Base-by-base conservation (phyloP, 2,797 vertebrate species). In the Silurus lanzhouensis region DNA sequence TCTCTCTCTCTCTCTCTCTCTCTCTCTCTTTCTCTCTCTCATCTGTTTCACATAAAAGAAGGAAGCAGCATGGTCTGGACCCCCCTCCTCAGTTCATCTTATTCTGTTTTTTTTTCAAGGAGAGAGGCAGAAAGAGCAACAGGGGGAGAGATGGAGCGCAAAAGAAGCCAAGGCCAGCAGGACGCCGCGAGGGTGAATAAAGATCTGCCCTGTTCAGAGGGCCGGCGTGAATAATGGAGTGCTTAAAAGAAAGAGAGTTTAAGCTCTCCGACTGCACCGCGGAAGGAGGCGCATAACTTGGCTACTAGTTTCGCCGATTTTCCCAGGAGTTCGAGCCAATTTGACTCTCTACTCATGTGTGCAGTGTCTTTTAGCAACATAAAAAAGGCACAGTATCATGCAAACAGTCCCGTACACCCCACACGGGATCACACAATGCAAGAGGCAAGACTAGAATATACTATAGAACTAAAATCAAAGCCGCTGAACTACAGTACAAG, bases 11-110 rank as follows among this genome's bases (percentile, higher is more conserved):
- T 75, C 58, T 68, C 15, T 48, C 72, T 20, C 25, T 75, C 58
- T 68, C 52, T 57, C 74, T 60, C 71, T 20, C 46, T 72, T 80
- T 81, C 38, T 46, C 63, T 76, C 80, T 68, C 27, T 94, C 90
- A 91, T 92, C 90, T 90, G 91, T 89, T 90, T 91, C 92, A 92
- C 90, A 94, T 94, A 92, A 94, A 95, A 93, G 91, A 91, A 91
- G 92, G 90, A 91, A 82, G 93, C 91, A 92, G 90, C 89, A 87
- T 92, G 94, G 93, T 92, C 92, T 91, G 93, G 93, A 95, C 94
- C 93, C 94, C 90, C 91, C 90, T 55, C 90, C 90, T 68, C 79
- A n/a, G 71, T 85, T 89, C 27, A 85, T 91, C 92, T 90, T 91
- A 91, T 89, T 91, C 89, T 78, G 93, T 92, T 92, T 93, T 93